These are phyloP conservation scores for Xyliphius kryptos DNA, from an alignment of 2,113 vertebrate species.

Conservation along the genomic window DNA sequence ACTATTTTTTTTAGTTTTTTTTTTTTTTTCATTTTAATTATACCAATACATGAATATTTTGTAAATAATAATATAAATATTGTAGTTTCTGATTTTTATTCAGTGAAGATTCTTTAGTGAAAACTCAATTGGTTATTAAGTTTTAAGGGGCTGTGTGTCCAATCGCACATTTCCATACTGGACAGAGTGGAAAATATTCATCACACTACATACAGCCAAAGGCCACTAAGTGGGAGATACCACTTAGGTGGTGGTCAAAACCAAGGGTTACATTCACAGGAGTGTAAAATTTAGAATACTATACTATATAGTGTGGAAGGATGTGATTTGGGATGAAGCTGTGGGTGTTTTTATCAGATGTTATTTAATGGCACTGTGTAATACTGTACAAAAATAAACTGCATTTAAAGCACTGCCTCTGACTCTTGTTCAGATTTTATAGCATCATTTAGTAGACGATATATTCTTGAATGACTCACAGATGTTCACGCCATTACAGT, in stretches of 20 bases:
- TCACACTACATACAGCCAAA: too few species aligned
- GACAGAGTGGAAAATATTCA: background rate
- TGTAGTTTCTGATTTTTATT: constrained; percentile 51
- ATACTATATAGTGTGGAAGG: constrained; percentile 1
- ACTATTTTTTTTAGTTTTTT: background rate
- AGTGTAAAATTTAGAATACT: background rate
- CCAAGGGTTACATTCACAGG: too few species aligned
- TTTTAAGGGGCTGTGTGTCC: background rate
- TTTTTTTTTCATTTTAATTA: constrained; percentile 36
- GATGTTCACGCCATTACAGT: too few species aligned
- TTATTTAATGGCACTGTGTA: constrained; percentile 16
- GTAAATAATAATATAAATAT: constrained; percentile 72
- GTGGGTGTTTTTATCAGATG: background rate
- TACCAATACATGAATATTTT: constrained; percentile 61
- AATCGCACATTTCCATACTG: background rate
- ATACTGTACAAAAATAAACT: constrained; percentile 31
- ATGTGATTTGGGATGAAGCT: constrained; percentile 6
- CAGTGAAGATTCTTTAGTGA: constrained; percentile 15
- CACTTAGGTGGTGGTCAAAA: too few species aligned
- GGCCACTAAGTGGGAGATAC: too few species aligned
- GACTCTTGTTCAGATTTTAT: background rate
- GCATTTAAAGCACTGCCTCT: constrained; percentile 26
- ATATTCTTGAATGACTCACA: too few species aligned
- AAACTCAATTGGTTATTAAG: background rate
- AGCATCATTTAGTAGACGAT: too few species aligned